phyloP scores from a whole-genome alignment of 2,113 vertebrate species.

The Gasterosteus nipponicus region DNA sequence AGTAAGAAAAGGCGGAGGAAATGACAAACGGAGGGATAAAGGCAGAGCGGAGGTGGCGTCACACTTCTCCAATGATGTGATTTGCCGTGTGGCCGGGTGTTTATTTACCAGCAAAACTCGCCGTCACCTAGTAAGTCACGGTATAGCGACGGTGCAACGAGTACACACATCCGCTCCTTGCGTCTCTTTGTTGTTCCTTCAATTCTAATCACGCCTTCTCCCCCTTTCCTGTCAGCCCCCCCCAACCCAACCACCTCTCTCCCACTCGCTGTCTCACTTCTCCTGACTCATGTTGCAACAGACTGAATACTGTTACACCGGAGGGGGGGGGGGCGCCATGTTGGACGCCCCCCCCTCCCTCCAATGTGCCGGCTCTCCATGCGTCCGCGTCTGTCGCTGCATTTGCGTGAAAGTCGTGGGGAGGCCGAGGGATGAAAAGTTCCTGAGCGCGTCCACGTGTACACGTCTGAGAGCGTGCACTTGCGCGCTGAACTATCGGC shows the following conservation, averaged over 20 bases:
- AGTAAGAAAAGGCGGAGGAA: background rate
- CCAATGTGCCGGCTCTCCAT: conserved; percentile 22
- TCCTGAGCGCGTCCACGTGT: background rate
- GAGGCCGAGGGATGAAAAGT: background rate
- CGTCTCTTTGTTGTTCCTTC: conserved; percentile 55
- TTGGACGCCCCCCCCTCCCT: conserved; percentile 51
- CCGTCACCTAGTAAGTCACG: conserved; percentile 57
- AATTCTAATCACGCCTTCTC: conserved; percentile 53
- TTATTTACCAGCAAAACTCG: conserved; percentile 52
- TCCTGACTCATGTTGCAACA: conserved; percentile 63
- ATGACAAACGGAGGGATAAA: conserved; percentile 38
- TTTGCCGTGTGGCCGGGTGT: conserved; percentile 46
- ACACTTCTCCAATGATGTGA: conserved; percentile 47
- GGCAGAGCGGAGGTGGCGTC: conserved; percentile 49
- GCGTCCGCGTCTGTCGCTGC: conserved; percentile 12
- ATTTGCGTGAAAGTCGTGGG: conserved; percentile 2
- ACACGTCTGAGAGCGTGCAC: conserved; percentile 6
- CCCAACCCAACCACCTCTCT: conserved; percentile 22
- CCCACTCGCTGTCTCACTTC: conserved; percentile 52
- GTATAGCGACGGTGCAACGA: conserved; percentile 31
- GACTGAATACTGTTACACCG: conserved; percentile 60
- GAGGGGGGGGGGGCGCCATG: conserved; percentile 59
- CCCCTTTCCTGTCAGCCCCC: conserved; percentile 32
- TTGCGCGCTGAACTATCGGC: conserved; percentile 46
- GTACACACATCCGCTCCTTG: conserved; percentile 53